Evolutionary conservation across 2,113 vertebrate species (phyloP).

Genomic region (Falco punctatus): DNA sequence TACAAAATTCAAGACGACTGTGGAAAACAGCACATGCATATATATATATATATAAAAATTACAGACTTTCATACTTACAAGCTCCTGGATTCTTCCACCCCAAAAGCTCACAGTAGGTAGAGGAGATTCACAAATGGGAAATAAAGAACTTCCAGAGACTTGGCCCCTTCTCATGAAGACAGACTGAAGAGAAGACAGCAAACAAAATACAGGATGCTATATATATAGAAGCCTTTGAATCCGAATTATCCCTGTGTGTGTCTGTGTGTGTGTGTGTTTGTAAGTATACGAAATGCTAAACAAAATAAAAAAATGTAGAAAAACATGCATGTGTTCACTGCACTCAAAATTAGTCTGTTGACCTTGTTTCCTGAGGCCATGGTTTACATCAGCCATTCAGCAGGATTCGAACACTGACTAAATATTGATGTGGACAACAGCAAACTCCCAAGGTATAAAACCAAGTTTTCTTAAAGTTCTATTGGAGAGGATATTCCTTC

Average conservation of each 20-base stretch:
- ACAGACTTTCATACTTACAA: background rate
- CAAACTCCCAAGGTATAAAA: background rate
- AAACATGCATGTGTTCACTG: background rate
- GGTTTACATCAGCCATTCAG: background rate
- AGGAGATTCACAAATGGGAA: background rate
- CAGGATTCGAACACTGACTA: background rate
- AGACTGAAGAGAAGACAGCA: background rate
- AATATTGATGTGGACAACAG: background rate
- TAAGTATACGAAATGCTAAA: background rate
- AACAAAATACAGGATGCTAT: background rate
- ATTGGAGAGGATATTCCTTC: background rate
- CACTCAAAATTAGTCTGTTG: background rate
- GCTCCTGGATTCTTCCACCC: background rate
- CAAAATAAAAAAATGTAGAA: background rate
- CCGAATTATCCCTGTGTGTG: background rate
- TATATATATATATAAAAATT: background rate
- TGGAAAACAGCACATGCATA: background rate
- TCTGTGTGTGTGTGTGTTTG: no score
- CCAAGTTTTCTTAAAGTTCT: background rate
- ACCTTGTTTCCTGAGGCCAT: background rate
- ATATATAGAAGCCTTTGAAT: background rate
- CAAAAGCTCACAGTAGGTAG: background rate
- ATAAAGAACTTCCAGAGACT: background rate
- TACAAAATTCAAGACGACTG: background rate
- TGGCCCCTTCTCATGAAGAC: background rate